A percentile compares a stretch with the other conserved stretches of the same genome.
phyloP scores from a whole-genome alignment of 2,888 invertebrate species.

The Agriopis leucophaearia region DNA sequence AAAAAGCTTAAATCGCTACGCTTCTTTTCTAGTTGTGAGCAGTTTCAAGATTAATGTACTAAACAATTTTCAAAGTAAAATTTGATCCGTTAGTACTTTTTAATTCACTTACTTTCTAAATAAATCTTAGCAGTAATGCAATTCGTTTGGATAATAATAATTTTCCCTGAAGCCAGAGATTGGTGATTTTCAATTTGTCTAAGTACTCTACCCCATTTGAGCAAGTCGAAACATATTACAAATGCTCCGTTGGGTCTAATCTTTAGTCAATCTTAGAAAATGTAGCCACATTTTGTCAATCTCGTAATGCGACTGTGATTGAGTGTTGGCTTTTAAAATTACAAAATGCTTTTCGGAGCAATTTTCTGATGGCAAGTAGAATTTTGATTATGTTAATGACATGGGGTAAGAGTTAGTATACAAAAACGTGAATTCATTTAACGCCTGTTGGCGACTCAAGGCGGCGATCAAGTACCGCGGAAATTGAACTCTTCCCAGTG shows the following conservation, averaged over 20 bases:
- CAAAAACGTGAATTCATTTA: too few species aligned
- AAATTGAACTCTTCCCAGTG: too few species aligned
- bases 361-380: neutral
- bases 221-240: slow-evolving; percentile 23
- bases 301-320: slow-evolving; percentile 9
- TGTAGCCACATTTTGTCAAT: slow-evolving; percentile 34
- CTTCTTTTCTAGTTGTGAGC: neutral
- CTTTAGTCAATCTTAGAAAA: slow-evolving; percentile 37
- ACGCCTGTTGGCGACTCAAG: too few species aligned
- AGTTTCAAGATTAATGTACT: too few species aligned
- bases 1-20: neutral
- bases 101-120: neutral
- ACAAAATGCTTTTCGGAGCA: neutral
- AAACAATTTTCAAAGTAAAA: neutral
- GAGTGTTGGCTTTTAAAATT: slow-evolving; percentile 13
- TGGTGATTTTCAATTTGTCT: slow-evolving; percentile 41
- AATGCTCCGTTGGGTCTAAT: slow-evolving; percentile 31
- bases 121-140: slow-evolving; percentile 8
- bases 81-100: neutral
- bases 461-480: too few species aligned
- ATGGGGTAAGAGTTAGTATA: too few species aligned
- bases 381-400: neutral
- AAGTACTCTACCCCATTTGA: slow-evolving; percentile 30
- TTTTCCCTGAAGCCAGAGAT: slow-evolving; percentile 12
- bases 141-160: slow-evolving; percentile 17